Base-by-base conservation (phyloP, 2,888 invertebrate species). In the Synergus laeviventris region DNA sequence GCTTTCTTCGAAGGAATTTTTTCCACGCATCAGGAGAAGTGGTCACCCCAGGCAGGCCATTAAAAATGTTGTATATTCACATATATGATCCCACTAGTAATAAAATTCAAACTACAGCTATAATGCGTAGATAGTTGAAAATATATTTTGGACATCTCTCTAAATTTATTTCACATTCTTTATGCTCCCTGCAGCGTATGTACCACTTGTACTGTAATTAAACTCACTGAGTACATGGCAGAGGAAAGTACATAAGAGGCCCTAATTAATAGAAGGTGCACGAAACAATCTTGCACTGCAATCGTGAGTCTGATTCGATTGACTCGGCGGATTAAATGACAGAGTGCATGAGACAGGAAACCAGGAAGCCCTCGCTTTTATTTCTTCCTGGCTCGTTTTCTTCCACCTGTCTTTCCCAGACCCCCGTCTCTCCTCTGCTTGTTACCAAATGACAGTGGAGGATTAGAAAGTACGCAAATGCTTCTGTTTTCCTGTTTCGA, bases 311-410 rank as follows among this genome's bases (percentile, higher is more conserved):
- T 9, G 54, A 9, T 54, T 18, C 54, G 18, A 54, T 18, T 54
- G 54, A 54, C 18, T 54, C 18, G 54, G n/a, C n/a, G 18, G 54
- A 54, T 54, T 54, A n/a, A 54, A 54, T 54, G 54, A 18, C 18
- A 54, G 54, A 18, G 54, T 81, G 81, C 83, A 83, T 82, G 84
- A 84, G 79, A 79, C 79, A 82, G 85, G 87, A 85, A 85, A 86
- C 85, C 85, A 87, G 86, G 83, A 84, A 84, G 79, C 83, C 83
- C 83, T 85, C 77, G 78, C 79, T 76, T n/a, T n/a, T 77, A 77
- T 79, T 79, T 85, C 86, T 84, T 81, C 81, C 82, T 82, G 78
- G 82, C 54, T 54, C 49, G 2, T 54, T 54, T 18, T 18, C 81
- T 82, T 80, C 75, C 79, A 76, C 79, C 81, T 79, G 70, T 76